Evolutionary conservation across 1,140 invertebrate species (phyloP).

Genomic region (Homalodisca vitripennis): DNA sequence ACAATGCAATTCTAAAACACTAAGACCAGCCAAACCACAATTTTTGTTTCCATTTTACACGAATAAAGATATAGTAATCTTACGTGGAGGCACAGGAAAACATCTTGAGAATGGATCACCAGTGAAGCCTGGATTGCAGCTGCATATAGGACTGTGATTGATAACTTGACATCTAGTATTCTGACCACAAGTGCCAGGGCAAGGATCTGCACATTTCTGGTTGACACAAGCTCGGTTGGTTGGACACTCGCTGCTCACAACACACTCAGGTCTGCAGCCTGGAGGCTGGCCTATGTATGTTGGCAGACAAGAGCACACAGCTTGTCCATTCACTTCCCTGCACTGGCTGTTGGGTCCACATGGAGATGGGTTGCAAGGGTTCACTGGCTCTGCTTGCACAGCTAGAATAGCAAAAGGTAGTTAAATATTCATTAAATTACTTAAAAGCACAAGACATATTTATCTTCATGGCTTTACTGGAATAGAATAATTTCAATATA

Average conservation of each 20-base stretch:
- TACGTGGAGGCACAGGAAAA: slow-evolving; percentile 49
- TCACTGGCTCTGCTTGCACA: slow-evolving; percentile 42
- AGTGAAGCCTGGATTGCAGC: slow-evolving; percentile 64
- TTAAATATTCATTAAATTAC: no score
- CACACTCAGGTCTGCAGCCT: slow-evolving; percentile 73
- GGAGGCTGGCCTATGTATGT: slow-evolving; percentile 75
- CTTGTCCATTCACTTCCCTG: slow-evolving; percentile 61
- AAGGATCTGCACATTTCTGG: slow-evolving; percentile 70
- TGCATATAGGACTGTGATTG: slow-evolving; percentile 69
- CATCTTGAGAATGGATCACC: slow-evolving; percentile 68
- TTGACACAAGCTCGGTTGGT: slow-evolving; percentile 66
- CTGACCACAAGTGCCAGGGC: slow-evolving; percentile 66
- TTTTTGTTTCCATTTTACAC: no score
- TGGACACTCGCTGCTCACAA: slow-evolving; percentile 66
- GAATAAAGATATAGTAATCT: no score
- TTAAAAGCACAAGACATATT: neutral
- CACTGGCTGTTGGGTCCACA: slow-evolving; percentile 74
- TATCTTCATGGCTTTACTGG: neutral
- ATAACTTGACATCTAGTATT: slow-evolving; percentile 73
- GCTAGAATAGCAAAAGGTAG: no score
- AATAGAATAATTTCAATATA: neutral
- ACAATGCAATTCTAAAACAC: neutral
- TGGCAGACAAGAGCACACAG: slow-evolving; percentile 66
- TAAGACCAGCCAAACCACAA: no score
- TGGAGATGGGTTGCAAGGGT: slow-evolving; percentile 66